Evolutionary conservation across 2,113 vertebrate species (phyloP).

Genomic region (Prinia subflava): DNA sequence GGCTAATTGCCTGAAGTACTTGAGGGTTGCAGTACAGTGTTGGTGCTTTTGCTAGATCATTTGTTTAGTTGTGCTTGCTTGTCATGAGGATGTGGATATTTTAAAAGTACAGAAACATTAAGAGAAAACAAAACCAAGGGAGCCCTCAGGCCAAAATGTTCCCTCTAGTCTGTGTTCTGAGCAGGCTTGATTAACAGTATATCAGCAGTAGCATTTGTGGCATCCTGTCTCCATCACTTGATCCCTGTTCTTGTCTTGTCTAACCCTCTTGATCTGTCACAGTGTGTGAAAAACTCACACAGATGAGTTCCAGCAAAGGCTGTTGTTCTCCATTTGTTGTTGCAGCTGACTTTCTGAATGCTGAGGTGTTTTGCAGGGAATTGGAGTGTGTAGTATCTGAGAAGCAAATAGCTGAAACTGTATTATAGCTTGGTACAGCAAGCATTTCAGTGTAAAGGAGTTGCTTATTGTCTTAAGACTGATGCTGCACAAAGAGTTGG

Average conservation of each 20-base stretch:
- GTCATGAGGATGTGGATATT: background rate
- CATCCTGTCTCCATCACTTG: background rate
- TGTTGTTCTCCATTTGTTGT: background rate
- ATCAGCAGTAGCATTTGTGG: background rate
- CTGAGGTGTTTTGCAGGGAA: background rate
- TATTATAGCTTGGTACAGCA: background rate
- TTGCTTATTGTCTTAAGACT: background rate
- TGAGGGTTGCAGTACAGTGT: background rate
- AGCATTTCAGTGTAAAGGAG: background rate
- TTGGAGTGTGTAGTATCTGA: background rate
- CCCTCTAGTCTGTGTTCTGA: background rate
- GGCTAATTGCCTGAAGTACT: background rate
- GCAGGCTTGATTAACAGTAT: background rate
- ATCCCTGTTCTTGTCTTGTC: background rate
- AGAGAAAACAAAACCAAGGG: background rate
- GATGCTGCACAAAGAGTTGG: background rate
- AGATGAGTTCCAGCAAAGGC: background rate
- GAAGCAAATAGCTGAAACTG: background rate
- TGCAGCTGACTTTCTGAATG: background rate
- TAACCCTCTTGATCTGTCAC: background rate
- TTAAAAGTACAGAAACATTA: background rate
- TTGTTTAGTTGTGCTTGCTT: background rate
- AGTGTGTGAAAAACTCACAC: background rate
- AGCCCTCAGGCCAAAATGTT: background rate
- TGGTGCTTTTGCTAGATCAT: background rate